A percentile compares a stretch with the other conserved stretches of the same genome.
Evolutionary conservation across 1,140 invertebrate species (phyloP).

Genomic region (Stenopsyche tienmushanensis): DNA sequence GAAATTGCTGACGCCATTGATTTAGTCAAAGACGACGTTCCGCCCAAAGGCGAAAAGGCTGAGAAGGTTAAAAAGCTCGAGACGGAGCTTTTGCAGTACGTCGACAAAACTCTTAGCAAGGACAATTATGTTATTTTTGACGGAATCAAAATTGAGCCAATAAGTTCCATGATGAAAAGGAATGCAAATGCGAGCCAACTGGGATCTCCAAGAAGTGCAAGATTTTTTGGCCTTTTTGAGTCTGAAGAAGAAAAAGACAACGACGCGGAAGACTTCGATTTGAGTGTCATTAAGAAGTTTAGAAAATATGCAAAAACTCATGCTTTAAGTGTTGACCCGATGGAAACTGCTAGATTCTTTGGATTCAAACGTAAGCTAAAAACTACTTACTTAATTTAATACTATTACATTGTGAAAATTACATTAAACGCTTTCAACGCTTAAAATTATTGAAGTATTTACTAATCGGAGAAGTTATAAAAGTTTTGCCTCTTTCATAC

Average conservation of each 20-base stretch:
- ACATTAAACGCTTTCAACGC: too few species aligned
- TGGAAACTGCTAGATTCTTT: slow-evolving; percentile 58
- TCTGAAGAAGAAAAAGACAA: not conserved
- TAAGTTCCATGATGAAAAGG: slow-evolving; percentile 15
- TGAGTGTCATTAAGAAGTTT: slow-evolving; percentile 50
- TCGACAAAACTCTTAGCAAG: slow-evolving; percentile 47
- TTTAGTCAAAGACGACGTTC: slow-evolving; percentile 8
- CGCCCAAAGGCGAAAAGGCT: slow-evolving; percentile 2
- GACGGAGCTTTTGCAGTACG: slow-evolving; percentile 47
- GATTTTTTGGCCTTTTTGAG: not conserved
- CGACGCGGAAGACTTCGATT: slow-evolving; percentile 45
- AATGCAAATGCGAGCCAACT: not conserved
- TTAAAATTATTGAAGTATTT: too few species aligned
- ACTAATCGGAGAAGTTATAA: too few species aligned
- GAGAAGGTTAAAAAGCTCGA: slow-evolving; percentile 41
- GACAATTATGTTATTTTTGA: slow-evolving; percentile 48
- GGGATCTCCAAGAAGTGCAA: slow-evolving; percentile 31
- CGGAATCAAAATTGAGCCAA: slow-evolving; percentile 49
- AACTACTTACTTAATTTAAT: not conserved
- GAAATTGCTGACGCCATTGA: slow-evolving; percentile 22
- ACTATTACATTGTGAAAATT: not conserved
- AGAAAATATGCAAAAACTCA: slow-evolving; percentile 54
- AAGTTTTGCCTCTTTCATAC: too few species aligned
- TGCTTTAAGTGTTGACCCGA: slow-evolving; percentile 56
- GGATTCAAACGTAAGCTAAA: slow-evolving; percentile 57